Base-by-base conservation (phyloP, 2,888 invertebrate genomes). In the Pharmacophagus antenor region DNA sequence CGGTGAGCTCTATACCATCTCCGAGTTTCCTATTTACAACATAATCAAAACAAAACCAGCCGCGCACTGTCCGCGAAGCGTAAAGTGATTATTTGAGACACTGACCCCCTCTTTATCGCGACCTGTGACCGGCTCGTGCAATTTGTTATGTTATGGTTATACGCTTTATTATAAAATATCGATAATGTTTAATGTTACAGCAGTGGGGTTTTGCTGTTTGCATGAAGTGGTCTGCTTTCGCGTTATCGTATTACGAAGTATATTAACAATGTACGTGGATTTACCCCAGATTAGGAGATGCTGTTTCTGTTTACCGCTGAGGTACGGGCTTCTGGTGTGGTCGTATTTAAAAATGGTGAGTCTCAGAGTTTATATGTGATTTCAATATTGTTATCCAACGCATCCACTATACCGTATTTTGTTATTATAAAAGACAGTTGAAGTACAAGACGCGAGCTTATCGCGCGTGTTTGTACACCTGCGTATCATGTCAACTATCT, bases 291-390 rank as follows among this genome's bases (percentile, higher is more conserved):
- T 65, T 1, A 58, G 51, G 7, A 63, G 61, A 51, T 71, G 68
- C 31, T 71, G 68, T 49, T 67, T 58, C 47, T 70, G 64, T 17
- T 49, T 67, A n/a, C 67, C 68, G 0, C 57, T 67, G 0, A 61
- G 73, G n/a, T 51, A 59, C 21, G 72, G 72, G 0, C 52, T 73
- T 22, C 56, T 73, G n/a, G 56, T 62, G 2, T 70, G 67, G 67
- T 67, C 66, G 4, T 73, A 71, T 61, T 25, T 67, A 2, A 73
- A 69, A 41, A 48, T 63, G 27, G 62, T 62, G 23, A 55, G 57
- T 62, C 17, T 1, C 5, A n/a, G 5, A 37, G n/a, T n/a, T 4
- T 37, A 37, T n/a, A n/a, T n/a, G n/a, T n/a, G n/a, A n/a, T n/a
- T n/a, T n/a, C n/a, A n/a, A n/a, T n/a, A n/a, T n/a, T 37, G 5